Conservation (phyloP, 2,888 invertebrate species). For the Eustalomyia histrio region DNA sequence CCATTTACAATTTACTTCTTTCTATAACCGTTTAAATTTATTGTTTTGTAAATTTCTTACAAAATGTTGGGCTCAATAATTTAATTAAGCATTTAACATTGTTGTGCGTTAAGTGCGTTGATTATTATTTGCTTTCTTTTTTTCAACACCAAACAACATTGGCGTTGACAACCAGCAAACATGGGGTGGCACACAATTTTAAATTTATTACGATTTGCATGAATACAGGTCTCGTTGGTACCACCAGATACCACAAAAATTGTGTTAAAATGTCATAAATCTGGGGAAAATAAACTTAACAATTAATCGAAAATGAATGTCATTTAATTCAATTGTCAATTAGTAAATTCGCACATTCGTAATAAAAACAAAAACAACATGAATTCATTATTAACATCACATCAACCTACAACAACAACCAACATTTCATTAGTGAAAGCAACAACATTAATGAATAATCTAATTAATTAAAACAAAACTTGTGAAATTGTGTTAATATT, state of each 20-base stretch:
- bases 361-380: not conserved
- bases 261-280: slow-evolving; percentile 60
- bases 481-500: not conserved
- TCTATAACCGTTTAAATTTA: not conserved
- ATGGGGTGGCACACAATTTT: not conserved
- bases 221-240: not conserved
- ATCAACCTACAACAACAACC: slow-evolving; percentile 8
- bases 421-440: slow-evolving; percentile 8
- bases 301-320: slow-evolving; percentile 58
- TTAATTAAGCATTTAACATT: slow-evolving; percentile 32
- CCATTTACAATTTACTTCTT: not conserved
- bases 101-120: slow-evolving; percentile 25
- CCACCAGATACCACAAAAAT: slow-evolving; percentile 29
- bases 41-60: slow-evolving; percentile 4
- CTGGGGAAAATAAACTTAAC: slow-evolving; percentile 41
- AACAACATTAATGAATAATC: slow-evolving; percentile 36
- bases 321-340: slow-evolving; percentile 65
- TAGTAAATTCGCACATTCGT: slow-evolving; percentile 22
- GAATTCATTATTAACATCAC: slow-evolving; percentile 8
- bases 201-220: not conserved
- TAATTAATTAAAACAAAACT: slow-evolving; percentile 42
- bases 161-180: not conserved
- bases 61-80: slow-evolving; percentile 23
- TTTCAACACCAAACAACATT: not conserved
- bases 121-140: not conserved